A percentile compares a stretch with the other conserved stretches of the same genome.
Evolutionary conservation across 2,113 vertebrate species (phyloP).

Genomic region (Paralichthys olivaceus): DNA sequence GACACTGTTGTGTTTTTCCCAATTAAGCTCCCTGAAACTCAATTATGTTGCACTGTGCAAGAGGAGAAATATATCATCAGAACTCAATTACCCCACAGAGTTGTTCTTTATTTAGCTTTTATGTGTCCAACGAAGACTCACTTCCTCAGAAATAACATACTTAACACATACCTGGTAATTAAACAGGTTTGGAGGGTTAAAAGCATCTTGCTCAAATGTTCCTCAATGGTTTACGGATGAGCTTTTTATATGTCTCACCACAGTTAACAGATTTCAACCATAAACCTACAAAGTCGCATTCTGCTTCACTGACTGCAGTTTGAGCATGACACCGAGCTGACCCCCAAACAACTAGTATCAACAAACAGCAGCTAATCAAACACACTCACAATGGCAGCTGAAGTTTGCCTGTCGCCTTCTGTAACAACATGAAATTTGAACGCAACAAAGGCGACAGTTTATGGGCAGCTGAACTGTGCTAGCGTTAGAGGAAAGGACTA

Average conservation of each 20-base stretch:
- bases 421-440: neutral
- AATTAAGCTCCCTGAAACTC: conserved; percentile 54
- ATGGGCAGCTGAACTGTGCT: too few relatives aligned
- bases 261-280: conserved; percentile 4
- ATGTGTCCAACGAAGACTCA: conserved; percentile 6
- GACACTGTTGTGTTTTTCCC: conserved; percentile 60
- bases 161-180: neutral
- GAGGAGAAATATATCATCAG: conserved; percentile 57
- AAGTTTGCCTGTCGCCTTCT: neutral
- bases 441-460: neutral
- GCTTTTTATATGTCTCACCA: neutral
- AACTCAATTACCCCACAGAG: conserved; percentile 29
- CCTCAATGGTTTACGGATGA: conserved; percentile 2
- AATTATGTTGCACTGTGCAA: conserved; percentile 47
- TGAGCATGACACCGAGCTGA: conserved; percentile 6
- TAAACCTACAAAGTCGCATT: neutral
- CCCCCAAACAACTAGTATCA: conserved; percentile 23
- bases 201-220: neutral
- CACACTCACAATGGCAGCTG: neutral
- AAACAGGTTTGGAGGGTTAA: neutral
- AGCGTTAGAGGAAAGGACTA: too few relatives aligned
- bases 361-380: conserved; percentile 38
- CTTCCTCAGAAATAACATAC: conserved; percentile 26
- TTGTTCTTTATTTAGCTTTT: conserved; percentile 51
- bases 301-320: neutral